Evolutionary conservation across 2,113 vertebrate genomes (phyloP), one percentile per base, ranked within the genome.

Genomic region (Eidolon helvum): DNA sequence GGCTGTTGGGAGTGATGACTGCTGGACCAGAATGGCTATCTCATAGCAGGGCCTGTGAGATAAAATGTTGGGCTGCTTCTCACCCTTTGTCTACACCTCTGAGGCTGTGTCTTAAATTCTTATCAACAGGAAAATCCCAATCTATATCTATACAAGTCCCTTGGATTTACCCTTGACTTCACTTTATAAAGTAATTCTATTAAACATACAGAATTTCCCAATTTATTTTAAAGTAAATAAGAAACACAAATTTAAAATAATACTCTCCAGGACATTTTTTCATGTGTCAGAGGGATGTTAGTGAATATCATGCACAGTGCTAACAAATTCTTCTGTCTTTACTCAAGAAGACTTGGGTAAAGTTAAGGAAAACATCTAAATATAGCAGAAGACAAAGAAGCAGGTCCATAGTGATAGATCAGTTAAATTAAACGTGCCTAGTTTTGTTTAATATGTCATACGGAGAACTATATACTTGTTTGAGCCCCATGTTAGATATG

Each of bases 201-300:
- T 78, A 77, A 35, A 40, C 2, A 71, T 19, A 74, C 18, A 71
- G 80, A 59, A 90, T 71, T 85, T 85, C 30, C 59, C 69, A 57
- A 48, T 77, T 88, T 72, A 57, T 77, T 97, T 96, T 75, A 26
- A 83, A 91, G 40, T 48, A 53, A 96, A 86, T 45, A 16, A 92
- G 16, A 66, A 77, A 89, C 18, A 50, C 35, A 35, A 45, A 88
- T 69, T 74, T 77, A 33, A 57, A 43, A 43, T 53, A 78, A 57
- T 57, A 48, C 11, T 55, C 9, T 57, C 24, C 28, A 74, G 48
- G 78, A 35, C 4, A 68, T 43, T 66, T 86, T 80, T 92, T 50
- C n/a, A 59, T 26, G 10, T 33, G 12, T 92, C 55, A 55, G 8
- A 7, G 33, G 19, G 10, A 28, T 48, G 50, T 33, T 12, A 12